Base-by-base conservation (phyloP, 2,888 invertebrate genomes). In the Caenorhabditis uteleia region DNA sequence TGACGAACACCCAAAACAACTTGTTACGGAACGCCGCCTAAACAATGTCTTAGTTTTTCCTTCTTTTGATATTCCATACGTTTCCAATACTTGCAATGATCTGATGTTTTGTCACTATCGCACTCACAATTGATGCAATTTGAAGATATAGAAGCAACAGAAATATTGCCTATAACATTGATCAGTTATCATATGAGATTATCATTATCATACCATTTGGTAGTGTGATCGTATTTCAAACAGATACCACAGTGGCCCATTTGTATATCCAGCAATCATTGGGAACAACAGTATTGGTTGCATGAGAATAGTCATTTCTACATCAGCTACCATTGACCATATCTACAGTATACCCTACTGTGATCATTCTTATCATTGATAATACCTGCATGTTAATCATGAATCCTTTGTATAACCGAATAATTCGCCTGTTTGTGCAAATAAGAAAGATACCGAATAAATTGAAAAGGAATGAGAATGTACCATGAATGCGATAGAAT, bases 311-410 rank as follows among this genome's bases (percentile, higher is more conserved):
- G 59, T 46, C 29, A 47, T 53, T 31, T 53, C 47, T n/a, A 53
- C 59, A 38, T 59, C 59, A 4, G 59, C 50, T 3, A 59, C 31
- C 14, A 59, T 29, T n/a, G 59, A 59, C 20, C 53, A 18, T 21
- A 59, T 47, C 59, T 59, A 42, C 18, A 59, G 26, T 48, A 31
- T 10, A 31, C 31, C 12, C 8, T 10, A 31, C 31, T 31, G 31
- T 10, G 12, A 31, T 16, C 5, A 10, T 25, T 43, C 12, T 43
- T 43, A 25, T 26, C 26, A n/a, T 36, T 36, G 8, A 16, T 5
- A 10, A 18, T 47, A 59, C 59, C 59, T 59, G 59, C 59, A 59
- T 59, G 20, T 53, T 53, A 20, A 59, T 21, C 59, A 59, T 47
- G 16, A 59, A 53, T 3, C 31, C 29, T 47, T 43, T 29, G 25